phyloP scores from a whole-genome alignment of 1,140 invertebrate species.

The Drosophila ohnishii region DNA sequence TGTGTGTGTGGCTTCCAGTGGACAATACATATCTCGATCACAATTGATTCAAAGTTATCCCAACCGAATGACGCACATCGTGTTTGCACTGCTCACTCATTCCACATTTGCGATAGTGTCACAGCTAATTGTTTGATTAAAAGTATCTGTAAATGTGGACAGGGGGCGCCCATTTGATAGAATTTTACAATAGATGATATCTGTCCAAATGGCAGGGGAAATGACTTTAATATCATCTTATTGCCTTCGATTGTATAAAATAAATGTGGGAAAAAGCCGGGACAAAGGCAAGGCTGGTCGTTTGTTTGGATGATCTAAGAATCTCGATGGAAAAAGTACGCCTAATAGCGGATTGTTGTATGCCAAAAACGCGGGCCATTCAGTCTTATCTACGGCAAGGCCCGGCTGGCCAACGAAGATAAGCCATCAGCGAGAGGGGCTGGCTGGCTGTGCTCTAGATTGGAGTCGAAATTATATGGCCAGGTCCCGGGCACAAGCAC shows the following conservation, averaged over 20 bases:
- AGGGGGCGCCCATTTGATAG: background rate
- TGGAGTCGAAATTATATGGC: conserved; percentile 46
- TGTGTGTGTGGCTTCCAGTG: background rate
- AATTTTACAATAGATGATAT: background rate
- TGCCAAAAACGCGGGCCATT: conserved; percentile 22
- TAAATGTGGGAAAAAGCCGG: conserved; percentile 12
- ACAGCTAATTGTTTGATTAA: conserved; percentile 37
- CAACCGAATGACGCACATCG: conserved; percentile 38
- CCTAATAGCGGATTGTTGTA: conserved; percentile 29
- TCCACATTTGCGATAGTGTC: conserved; percentile 27
- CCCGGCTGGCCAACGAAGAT: conserved; percentile 18
- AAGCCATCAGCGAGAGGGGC: conserved; percentile 35
- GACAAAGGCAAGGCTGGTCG: conserved; percentile 1
- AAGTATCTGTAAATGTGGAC: conserved; percentile 23
- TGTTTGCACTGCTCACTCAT: background rate
- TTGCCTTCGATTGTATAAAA: conserved; percentile 30
- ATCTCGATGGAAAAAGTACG: background rate
- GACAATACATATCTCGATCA: conserved; percentile 26
- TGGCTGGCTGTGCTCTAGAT: conserved; percentile 25
- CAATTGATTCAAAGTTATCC: conserved; percentile 45
- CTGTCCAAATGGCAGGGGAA: conserved; percentile 16
- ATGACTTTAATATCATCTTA: conserved; percentile 21
- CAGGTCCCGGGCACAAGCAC: conserved; percentile 6
- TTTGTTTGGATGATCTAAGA: conserved; percentile 29
- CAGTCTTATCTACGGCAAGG: conserved; percentile 29